Conservation (phyloP, 2,113 vertebrate species). For the Anarhynchus alexandrinus region DNA sequence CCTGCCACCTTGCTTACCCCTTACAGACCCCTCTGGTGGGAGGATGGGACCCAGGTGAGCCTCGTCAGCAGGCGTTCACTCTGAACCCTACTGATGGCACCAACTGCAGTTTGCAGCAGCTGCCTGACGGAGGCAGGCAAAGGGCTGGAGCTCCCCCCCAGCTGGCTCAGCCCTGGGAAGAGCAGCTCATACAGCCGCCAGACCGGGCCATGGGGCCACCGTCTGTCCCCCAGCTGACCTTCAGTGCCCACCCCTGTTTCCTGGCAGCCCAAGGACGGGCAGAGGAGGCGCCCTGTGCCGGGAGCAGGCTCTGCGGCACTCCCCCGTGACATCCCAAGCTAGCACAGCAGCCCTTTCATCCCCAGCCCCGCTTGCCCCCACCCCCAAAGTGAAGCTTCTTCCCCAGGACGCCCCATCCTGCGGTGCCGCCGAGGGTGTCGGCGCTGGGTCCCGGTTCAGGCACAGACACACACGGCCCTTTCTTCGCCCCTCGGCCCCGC, state of each 20-base stretch:
- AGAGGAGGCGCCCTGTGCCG: not conserved
- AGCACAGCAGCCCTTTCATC: not conserved
- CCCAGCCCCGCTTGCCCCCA: rapidly evolving
- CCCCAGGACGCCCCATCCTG: not conserved
- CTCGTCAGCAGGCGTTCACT: not conserved
- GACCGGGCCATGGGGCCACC: rapidly evolving
- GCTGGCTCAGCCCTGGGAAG: not conserved
- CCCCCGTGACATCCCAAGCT: not conserved
- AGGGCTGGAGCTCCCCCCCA: not conserved
- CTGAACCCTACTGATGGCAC: not conserved
- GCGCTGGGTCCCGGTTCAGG: not conserved
- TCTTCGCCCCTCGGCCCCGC: not conserved
- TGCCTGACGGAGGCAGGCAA: not conserved
- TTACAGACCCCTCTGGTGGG: not conserved
- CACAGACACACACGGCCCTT: slow-evolving; percentile 19
- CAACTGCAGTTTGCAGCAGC: not conserved
- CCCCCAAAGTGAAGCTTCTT: not conserved
- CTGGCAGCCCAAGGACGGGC: not conserved
- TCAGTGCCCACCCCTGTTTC: not conserved
- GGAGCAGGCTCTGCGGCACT: not conserved
- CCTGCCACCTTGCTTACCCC: rapidly evolving
- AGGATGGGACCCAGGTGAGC: not conserved
- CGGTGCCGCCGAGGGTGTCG: rapidly evolving
- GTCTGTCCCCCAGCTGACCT: not conserved
- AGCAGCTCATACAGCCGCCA: not conserved